Evolutionary conservation across 2,113 vertebrate genomes (phyloP), one percentile per base, ranked within the genome.

Genomic region (Probosciger aterrimus): DNA sequence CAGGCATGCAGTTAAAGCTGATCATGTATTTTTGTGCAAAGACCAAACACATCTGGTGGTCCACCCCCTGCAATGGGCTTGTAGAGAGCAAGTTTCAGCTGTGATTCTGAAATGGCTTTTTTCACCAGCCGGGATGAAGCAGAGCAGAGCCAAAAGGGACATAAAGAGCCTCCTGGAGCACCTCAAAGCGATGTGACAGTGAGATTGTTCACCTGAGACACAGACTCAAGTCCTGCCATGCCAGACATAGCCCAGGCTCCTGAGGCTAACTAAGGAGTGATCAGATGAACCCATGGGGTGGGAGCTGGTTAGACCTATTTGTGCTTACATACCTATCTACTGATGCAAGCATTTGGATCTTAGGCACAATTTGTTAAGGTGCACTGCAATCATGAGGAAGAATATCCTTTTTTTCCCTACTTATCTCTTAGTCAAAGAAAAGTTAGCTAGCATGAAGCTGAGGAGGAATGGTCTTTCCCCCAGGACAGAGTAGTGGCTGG

Each of bases 181-280:
- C 37, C 62, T 33, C n/a, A 52, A 37, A 50, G 24, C 17, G 28
- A 57, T 16, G 4, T 2, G 25, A 7, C 0, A 0, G 18, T 28
- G 49, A 35, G 35, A 41, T 10, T 5, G 11, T 18, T 64, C 49
- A 50, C 31, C 27, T 43, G 59, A 44, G 65, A 12, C 9, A 18
- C 31, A 9, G 49, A 16, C 7, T 28, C 14, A 8, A 33, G 27
- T 35, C 35, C 73, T 64, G 41, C 37, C 14, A 18, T 3, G 3
- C 35, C 13, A 6, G 41, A 14, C 65, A 57, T 11, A 28, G 81
- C 49, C 55, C 33, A 16, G 23, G 47, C 57, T 84, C 35, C 64
- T 19, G 49, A 49, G 64, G 59, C 23, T 50, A 10, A 79, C 0
- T 2, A 43, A 65, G 37, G 24, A 18, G 35, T 7, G 19, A 46